phyloP scores from a whole-genome alignment of 2,113 vertebrate species.

The Cololabis saira region DNA sequence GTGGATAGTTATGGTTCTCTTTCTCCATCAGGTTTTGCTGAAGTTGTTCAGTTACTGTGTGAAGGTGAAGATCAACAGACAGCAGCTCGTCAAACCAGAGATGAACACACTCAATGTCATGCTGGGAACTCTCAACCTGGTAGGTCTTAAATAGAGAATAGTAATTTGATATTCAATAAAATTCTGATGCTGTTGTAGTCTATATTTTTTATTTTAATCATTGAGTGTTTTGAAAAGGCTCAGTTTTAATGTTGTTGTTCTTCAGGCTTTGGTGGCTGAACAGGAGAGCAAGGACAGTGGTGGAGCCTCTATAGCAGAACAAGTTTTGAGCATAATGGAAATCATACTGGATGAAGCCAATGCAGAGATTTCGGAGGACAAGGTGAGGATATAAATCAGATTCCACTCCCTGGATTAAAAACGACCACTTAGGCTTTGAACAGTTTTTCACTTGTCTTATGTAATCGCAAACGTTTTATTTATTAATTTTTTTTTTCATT shows the following conservation, averaged over 20 bases:
- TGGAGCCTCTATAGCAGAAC: conserved; percentile 95
- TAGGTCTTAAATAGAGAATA: conserved; percentile 61
- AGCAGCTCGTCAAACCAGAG: conserved; percentile 95
- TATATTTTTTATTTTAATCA: background rate
- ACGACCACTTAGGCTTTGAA: too few species aligned
- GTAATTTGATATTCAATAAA: background rate
- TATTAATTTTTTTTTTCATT: conserved; percentile 25
- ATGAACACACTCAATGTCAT: conserved; percentile 99
- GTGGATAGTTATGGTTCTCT: background rate
- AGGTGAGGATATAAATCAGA: conserved; percentile 78
- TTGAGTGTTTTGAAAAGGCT: background rate
- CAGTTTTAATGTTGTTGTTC: background rate
- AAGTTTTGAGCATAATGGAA: conserved; percentile 99
- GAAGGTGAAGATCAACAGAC: conserved; percentile 97
- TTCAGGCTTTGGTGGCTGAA: conserved; percentile 93
- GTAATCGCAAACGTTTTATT: background rate
- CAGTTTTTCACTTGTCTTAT: too few species aligned
- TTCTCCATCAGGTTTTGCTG: conserved; percentile 86
- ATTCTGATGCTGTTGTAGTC: background rate
- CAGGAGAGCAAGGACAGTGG: conserved; percentile 98
- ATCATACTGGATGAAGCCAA: conserved; percentile 98
- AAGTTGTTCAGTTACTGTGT: conserved; percentile 98
- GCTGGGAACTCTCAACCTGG: conserved; percentile 97
- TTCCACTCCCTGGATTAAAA: background rate
- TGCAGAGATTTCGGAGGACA: conserved; percentile 97